A percentile compares a stretch with the other conserved stretches of the same genome.
Conservation (phyloP, 2,797 vertebrate genomes). For the Semaprochilodus insignis region DNA sequence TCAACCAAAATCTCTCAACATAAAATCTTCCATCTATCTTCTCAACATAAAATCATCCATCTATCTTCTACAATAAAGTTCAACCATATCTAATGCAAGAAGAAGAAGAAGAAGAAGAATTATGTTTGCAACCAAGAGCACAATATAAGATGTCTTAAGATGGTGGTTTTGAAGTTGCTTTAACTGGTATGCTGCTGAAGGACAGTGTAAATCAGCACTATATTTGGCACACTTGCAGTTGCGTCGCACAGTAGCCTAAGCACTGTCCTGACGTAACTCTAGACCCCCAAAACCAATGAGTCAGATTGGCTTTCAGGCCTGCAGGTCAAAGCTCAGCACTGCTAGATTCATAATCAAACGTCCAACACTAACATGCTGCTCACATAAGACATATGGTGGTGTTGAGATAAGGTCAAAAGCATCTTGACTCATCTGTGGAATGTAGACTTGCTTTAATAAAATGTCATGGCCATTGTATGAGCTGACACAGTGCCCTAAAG, state of each 20-base stretch:
- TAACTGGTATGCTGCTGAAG: not conserved
- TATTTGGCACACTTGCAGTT: constrained; percentile 30
- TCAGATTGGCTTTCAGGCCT: constrained; percentile 36
- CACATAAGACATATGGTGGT: not conserved
- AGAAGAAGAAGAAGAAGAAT: not conserved
- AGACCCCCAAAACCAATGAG: constrained; percentile 34
- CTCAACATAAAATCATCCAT: constrained; percentile 3
- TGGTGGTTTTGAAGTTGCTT: not conserved
- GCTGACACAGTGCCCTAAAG: constrained; percentile 40
- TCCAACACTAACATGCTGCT: constrained; percentile 16
- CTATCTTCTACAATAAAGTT: not conserved
- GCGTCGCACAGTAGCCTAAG: not conserved
- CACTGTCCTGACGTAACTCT: constrained; percentile 30
- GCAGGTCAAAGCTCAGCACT: constrained; percentile 10
- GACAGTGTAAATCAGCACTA: constrained; percentile 21
- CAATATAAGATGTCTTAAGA: not conserved
- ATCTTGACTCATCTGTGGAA: constrained; percentile 15
- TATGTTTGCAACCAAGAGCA: not conserved
- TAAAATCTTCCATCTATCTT: not conserved
- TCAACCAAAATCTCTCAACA: constrained; percentile 1
- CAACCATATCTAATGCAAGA: not conserved
- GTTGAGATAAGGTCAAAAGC: constrained; percentile 22
- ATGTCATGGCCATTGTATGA: constrained; percentile 35
- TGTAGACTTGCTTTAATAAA: constrained; percentile 15
- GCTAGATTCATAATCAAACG: constrained; percentile 4